Evolutionary conservation across 2,888 invertebrate species (phyloP), one percentile per base, ranked within the genome.

Genomic region (Protula sp.): DNA sequence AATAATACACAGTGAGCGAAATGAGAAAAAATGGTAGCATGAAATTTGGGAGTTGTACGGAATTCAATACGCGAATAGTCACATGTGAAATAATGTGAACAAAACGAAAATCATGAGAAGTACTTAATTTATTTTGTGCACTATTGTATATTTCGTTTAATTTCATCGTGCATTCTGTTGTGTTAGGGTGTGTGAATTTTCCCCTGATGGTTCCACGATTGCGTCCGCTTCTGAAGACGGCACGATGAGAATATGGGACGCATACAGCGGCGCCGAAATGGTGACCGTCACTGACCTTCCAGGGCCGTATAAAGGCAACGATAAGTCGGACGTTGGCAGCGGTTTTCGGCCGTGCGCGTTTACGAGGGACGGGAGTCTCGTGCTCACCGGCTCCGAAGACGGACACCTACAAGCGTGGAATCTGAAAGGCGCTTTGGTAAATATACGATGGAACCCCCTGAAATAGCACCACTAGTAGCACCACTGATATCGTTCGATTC

Each of bases 191-290:
- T 50, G 22, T 14, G 14, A 19, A 9, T 57, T 57, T 53, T 64
- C 64, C 14, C 61, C 64, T 28, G 31, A 48, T 31, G 64, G 64
- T 22, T 30, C 54, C 28, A 22, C 59, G 14, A 59, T 64, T 28
- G 64, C 53, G 27, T 64, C 64, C 14, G 28, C 52, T 14, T 53
- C 54, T 2, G 59, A 62, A 47, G 64, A 64, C 30, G 64, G 47
- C 2, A 58, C 56, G 14, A 22, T 64, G 30, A 27, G 61, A 24
- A 24, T 64, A n/a, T 64, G 64, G 64, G 64, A 64, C 47, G 54
- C 31, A 2, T 57, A 47, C 54, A 64, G 57, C 29, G 64, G 64
- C 1, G 62, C 59, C 0, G 64, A 64, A 50, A 48, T 59, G n/a
- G 57, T 56, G 22, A 56, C 61, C 19, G 57, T 64, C 28, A 59